phyloP scores from a whole-genome alignment of 2,888 invertebrate genomes.

The Trachelus iudaicus region DNA sequence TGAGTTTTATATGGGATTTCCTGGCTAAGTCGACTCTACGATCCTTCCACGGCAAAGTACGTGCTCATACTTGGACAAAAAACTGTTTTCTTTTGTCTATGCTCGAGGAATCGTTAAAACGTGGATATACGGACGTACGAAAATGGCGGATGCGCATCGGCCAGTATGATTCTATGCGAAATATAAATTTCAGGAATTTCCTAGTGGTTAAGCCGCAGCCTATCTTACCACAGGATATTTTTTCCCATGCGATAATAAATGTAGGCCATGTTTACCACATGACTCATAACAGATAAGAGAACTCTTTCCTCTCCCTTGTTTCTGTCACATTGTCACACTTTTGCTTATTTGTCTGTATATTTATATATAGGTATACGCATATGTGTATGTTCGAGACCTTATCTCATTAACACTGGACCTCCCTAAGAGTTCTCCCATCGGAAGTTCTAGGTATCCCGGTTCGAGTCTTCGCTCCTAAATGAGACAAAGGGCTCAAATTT shows the following conservation, averaged over 20 bases:
- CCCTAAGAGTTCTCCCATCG: no score
- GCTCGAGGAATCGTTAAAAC: neutral
- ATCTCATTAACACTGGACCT: neutral
- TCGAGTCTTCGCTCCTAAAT: no score
- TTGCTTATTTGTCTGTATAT: neutral
- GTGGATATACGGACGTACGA: neutral
- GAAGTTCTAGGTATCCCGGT: no score
- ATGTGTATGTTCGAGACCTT: neutral
- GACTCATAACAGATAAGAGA: neutral
- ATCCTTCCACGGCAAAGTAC: constrained; percentile 63
- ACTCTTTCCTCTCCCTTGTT: neutral
- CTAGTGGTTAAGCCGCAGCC: neutral
- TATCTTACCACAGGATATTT: neutral
- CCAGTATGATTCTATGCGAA: neutral
- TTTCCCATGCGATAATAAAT: neutral
- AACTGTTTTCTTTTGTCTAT: constrained; percentile 12
- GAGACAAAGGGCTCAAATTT: no score
- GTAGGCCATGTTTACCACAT: neutral
- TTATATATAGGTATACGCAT: neutral
- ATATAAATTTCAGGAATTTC: neutral
- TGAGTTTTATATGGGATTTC: constrained; percentile 63
- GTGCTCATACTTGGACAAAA: constrained; percentile 64
- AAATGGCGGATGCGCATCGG: neutral
- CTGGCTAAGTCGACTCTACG: constrained; percentile 62
- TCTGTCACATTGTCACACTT: neutral